Percentiles rank a stretch among this genome's conserved stretches.
These are phyloP conservation scores for Callimorpha dominula DNA, from an alignment of 2,888 invertebrate genomes.

Conservation along the genomic window DNA sequence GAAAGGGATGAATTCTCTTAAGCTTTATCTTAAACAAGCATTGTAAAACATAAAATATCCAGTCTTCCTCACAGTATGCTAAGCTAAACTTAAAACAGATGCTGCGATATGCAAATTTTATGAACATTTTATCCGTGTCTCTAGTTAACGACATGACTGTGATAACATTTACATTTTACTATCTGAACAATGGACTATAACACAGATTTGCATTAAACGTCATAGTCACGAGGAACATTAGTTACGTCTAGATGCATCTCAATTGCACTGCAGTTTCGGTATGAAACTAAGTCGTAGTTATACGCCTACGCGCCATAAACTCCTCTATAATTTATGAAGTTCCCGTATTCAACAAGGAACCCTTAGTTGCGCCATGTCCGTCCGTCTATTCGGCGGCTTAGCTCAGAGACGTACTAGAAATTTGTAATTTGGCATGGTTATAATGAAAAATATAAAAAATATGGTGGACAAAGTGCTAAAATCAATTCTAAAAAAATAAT, in stretches of 20 bases:
- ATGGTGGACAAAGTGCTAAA: too few species aligned
- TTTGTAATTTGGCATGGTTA: too few species aligned
- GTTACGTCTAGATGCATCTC: constrained; percentile 40
- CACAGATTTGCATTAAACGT: constrained; percentile 42
- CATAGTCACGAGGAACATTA: constrained; percentile 33
- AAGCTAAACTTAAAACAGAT: constrained; percentile 31
- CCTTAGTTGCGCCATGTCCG: too few species aligned
- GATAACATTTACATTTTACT: constrained; percentile 67
- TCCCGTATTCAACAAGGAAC: too few species aligned
- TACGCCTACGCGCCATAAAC: constrained; percentile 1
- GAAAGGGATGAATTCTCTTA: too few species aligned
- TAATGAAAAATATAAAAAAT: too few species aligned
- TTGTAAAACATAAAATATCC: constrained; percentile 3
- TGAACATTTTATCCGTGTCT: constrained; percentile 46
- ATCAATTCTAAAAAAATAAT: too few species aligned
- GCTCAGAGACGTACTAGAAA: too few species aligned
- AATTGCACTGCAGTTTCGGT: constrained; percentile 28
- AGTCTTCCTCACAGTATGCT: constrained; percentile 1
- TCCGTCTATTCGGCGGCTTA: too few species aligned
- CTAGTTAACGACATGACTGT: constrained; percentile 52
- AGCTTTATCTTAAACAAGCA: not conserved
- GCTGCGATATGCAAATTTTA: constrained; percentile 47
- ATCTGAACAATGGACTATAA: constrained; percentile 27
- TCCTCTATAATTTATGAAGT: not conserved
- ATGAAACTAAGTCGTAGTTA: not conserved